Percentiles rank a stretch among this genome's conserved stretches.
Conservation (phyloP, 2,113 vertebrate genomes). For the Fukomys damarensis region DNA sequence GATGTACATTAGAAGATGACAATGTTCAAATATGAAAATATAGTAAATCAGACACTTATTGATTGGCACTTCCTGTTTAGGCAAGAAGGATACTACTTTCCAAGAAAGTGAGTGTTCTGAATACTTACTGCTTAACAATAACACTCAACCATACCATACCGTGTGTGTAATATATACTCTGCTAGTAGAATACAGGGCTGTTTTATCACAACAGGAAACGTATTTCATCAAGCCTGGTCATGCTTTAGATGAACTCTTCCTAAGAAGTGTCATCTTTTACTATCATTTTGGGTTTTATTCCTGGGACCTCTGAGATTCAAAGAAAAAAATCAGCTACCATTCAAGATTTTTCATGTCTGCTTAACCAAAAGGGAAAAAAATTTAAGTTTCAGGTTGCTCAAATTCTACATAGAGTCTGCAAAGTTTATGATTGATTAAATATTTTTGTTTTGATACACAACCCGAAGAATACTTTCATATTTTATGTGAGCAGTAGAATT, state of each 20-base stretch:
- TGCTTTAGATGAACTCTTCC: background rate
- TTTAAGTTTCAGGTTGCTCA: background rate
- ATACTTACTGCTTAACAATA: background rate
- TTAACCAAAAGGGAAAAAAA: background rate
- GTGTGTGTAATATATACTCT: background rate
- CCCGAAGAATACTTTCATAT: constrained; percentile 28
- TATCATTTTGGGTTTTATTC: background rate
- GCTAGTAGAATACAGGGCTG: background rate
- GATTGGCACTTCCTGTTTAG: background rate
- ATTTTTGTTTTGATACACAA: background rate
- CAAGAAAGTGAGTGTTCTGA: background rate
- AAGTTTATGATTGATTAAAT: background rate
- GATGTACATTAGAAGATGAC: background rate
- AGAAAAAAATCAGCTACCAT: background rate
- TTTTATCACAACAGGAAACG: background rate
- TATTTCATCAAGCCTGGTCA: background rate
- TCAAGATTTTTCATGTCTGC: background rate
- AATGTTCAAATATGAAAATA: background rate
- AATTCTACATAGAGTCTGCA: background rate
- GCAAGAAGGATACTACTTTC: background rate
- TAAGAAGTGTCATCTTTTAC: background rate
- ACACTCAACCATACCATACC: accelerated
- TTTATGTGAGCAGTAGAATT: background rate
- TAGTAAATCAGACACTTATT: background rate
- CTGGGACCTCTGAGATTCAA: background rate